These are phyloP conservation scores for Rissa tridactyla DNA, from an alignment of 2,113 vertebrate genomes.

Conservation along the genomic window DNA sequence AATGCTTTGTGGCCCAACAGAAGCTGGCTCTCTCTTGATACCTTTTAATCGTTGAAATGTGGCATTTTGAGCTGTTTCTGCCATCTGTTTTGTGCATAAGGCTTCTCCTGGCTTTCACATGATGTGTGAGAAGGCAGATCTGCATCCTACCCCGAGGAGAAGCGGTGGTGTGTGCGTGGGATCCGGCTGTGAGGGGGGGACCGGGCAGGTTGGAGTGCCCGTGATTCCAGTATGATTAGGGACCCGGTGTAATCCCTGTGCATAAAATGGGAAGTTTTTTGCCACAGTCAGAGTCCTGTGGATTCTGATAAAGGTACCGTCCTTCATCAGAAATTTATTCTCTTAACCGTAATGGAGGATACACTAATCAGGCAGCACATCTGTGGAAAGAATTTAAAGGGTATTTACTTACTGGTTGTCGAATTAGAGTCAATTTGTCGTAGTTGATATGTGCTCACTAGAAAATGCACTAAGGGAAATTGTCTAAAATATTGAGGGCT, in stretches of 20 bases:
- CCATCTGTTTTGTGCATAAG: neutral
- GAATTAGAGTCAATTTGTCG: neutral
- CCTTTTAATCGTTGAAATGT: neutral
- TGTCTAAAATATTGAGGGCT: neutral
- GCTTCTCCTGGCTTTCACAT: neutral
- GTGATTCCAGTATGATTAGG: neutral
- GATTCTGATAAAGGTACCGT: neutral
- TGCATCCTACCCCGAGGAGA: neutral
- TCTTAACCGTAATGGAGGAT: neutral
- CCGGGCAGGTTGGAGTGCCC: accelerated
- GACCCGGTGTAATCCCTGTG: neutral
- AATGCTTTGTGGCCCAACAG: neutral
- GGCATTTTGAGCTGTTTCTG: neutral
- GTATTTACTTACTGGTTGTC: neutral
- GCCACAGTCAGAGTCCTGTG: neutral
- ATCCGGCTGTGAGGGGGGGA: neutral
- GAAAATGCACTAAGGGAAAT: neutral
- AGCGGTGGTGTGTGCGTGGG: neutral
- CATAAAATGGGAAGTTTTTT: neutral
- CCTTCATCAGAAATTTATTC: neutral
- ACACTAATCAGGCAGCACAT: neutral
- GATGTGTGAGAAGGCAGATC: neutral
- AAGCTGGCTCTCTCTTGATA: neutral
- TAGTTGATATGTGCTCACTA: neutral
- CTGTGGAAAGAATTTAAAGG: neutral